Evolutionary conservation across 2,888 invertebrate species (phyloP).

Genomic region (Lasioglossum calceatum): DNA sequence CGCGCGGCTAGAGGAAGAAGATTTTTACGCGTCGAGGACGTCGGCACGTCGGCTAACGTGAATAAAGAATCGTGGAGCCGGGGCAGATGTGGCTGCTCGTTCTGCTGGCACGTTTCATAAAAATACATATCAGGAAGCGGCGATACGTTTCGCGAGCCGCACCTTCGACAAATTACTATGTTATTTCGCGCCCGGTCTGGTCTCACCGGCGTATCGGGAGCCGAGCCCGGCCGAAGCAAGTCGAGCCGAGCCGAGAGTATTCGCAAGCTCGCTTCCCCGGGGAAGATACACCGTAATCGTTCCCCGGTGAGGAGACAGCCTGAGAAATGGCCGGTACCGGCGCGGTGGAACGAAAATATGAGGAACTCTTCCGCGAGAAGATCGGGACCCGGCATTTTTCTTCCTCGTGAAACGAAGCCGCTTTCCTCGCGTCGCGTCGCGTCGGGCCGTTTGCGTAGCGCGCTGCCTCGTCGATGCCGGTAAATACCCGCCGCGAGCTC

Average conservation of each 20-base stretch:
- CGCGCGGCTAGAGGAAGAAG: slow-evolving; percentile 28
- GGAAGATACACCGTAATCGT: slow-evolving; percentile 54
- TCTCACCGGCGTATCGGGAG: background rate
- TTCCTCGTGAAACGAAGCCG: background rate
- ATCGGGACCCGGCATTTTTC: background rate
- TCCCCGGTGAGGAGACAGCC: slow-evolving; percentile 37
- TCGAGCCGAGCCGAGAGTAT: background rate
- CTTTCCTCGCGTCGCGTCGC: slow-evolving; percentile 22
- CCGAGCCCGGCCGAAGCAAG: background rate
- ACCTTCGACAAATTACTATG: slow-evolving; percentile 66
- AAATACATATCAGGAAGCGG: slow-evolving; percentile 33
- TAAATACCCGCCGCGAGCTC: background rate
- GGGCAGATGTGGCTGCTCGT: slow-evolving; percentile 29
- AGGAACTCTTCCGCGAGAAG: slow-evolving; percentile 22
- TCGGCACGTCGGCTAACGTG: slow-evolving; percentile 48
- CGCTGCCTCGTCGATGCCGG: background rate
- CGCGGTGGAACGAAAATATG: slow-evolving; percentile 36
- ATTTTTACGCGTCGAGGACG: slow-evolving; percentile 58
- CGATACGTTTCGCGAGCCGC: slow-evolving; percentile 33
- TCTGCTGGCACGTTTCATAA: slow-evolving; percentile 29
- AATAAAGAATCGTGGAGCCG: slow-evolving; percentile 60
- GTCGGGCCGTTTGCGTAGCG: background rate
- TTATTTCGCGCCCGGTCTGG: slow-evolving; percentile 56
- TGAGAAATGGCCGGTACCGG: slow-evolving; percentile 39
- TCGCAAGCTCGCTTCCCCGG: background rate